Evolutionary conservation across 1,140 invertebrate species (phyloP).

Genomic region (Ceratoteleas bidentatus): DNA sequence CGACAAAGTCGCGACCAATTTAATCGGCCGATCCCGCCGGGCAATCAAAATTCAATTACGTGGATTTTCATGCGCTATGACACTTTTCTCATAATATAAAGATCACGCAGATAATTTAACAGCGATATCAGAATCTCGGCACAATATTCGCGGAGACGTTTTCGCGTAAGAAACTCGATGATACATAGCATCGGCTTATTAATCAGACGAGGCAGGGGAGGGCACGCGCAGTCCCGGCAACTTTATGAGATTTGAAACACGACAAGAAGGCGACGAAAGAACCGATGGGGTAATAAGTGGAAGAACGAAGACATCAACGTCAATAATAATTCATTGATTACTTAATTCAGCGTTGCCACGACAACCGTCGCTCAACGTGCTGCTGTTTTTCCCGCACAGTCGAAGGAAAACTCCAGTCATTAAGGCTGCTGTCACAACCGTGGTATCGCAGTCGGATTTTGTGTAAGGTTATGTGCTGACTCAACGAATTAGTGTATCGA

Average conservation of each 20-base stretch:
- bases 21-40: constrained; percentile 9
- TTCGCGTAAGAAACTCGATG: constrained; percentile 68
- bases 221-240: constrained; percentile 51
- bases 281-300: constrained; percentile 64
- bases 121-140: constrained; percentile 35
- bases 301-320: constrained; percentile 79
- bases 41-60: constrained; percentile 40
- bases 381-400: constrained; percentile 77
- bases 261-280: constrained; percentile 68
- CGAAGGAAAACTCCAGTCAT: constrained; percentile 63
- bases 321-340: constrained; percentile 82
- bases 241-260: constrained; percentile 78
- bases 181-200: constrained; percentile 75
- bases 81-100: constrained; percentile 40
- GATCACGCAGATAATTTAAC: constrained; percentile 35
- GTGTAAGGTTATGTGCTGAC: no score
- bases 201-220: constrained; percentile 72
- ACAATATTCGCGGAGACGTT: constrained; percentile 65
- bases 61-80: constrained; percentile 13
- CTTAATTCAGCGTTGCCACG: constrained; percentile 80
- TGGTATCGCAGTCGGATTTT: background rate
- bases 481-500: no score
- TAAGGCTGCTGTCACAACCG: constrained; percentile 73
- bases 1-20: background rate
- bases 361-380: constrained; percentile 74